Percentiles rank a stretch among this genome's conserved stretches.
Evolutionary conservation across 2,888 invertebrate species (phyloP).

Genomic region (Timema cristinae): DNA sequence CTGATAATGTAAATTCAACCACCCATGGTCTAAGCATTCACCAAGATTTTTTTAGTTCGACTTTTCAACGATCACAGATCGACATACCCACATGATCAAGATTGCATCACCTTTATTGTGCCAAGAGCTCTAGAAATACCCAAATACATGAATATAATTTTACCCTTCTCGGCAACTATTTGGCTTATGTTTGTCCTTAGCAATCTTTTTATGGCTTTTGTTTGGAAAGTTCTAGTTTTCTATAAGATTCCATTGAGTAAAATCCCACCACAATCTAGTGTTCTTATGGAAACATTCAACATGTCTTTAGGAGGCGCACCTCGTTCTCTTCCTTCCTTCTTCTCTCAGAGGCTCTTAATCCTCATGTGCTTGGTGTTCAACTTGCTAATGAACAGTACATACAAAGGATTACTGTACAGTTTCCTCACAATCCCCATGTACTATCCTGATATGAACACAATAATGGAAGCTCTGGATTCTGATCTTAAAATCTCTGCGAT

Average conservation of each 20-base stretch:
- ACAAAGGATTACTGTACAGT: not conserved
- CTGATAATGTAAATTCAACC: too few species aligned
- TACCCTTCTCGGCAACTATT: not conserved
- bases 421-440: conserved; percentile 1
- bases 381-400: not conserved
- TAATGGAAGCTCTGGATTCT: not conserved
- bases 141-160: not conserved
- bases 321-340: not conserved
- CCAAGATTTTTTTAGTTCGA: too few species aligned
- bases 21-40: too few species aligned
- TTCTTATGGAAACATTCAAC: too few species aligned
- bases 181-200: not conserved
- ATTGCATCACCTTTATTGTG: not conserved
- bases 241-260: too few species aligned
- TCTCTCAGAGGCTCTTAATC: not conserved
- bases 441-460: conserved; percentile 1
- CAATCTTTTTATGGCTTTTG: not conserved
- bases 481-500: not conserved
- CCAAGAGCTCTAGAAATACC: conserved; percentile 10
- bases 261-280: too few species aligned
- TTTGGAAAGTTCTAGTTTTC: not conserved
- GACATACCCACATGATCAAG: not conserved
- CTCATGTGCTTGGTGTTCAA: not conserved
- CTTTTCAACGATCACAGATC: too few species aligned
- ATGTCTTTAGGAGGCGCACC: too few species aligned